Base-by-base conservation (phyloP, 2,113 vertebrate species). In the Hippoglossus stenolepis region DNA sequence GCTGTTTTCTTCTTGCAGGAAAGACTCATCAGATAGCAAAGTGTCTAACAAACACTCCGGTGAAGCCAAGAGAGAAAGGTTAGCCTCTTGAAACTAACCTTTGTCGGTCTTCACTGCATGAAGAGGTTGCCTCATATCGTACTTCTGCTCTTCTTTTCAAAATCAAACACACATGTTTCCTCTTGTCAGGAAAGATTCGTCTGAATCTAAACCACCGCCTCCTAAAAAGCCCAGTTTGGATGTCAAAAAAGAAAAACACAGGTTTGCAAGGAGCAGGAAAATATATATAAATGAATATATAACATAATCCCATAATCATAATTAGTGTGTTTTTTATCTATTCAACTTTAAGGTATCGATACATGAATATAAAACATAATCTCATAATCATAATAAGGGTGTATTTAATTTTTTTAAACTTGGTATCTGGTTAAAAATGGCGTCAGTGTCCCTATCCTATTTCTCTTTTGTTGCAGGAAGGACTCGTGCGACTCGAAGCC, bases 11-110 rank as follows among this genome's bases (percentile, higher is more conserved):
- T 85, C 64, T 92, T 83, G 40, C 93, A 95, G 93, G 87, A 95
- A 93, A 87, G 86, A 95, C 75, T 90, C 90, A 0, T 77, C 83
- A 15, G 91, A 94, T 20, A 82, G 69, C 83, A 95, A 93, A 90
- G 75, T 84, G 59, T 73, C 85, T 73, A 93, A 91, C 87, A 93
- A 87, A 70, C 81, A 73, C 15, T 86, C 83, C 2, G 78, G 82
- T 45, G 94, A 94, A 68, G 70, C 75, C 77, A 94, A 91, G 78
- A 92, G 85, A 86, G 94, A 95, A 78, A 95, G 94, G 94, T 95
- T 82, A 53, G 92, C 64, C 14, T 69, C 21, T 24, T 65, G 20
- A 15, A 54, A 20, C 2, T 21, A 28, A 23, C 35, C 31, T 26
- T 23, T 45, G 20, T 45, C 2, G 5, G 10, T 18, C 67, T 59